Percentiles rank a stretch among this genome's conserved stretches.
These are phyloP conservation scores for Cryptophagus acutangulus DNA, from an alignment of 2,888 invertebrate species.

Conservation along the genomic window DNA sequence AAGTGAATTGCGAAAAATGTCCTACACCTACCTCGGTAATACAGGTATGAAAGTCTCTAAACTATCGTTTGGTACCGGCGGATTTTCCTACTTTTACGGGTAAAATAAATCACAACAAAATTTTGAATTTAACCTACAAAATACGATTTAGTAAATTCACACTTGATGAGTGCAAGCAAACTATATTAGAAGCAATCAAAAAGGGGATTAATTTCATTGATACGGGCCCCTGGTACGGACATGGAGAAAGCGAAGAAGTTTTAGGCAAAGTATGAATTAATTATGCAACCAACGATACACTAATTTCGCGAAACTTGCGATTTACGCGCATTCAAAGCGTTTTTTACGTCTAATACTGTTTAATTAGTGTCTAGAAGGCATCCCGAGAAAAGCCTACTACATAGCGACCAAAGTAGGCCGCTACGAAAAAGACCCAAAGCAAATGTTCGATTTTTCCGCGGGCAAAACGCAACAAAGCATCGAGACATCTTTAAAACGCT, in stretches of 20 bases:
- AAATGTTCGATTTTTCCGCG: slow-evolving; percentile 83
- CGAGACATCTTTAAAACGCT: slow-evolving; percentile 64
- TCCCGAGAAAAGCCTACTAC: slow-evolving; percentile 80
- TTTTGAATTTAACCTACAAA: slow-evolving; percentile 3
- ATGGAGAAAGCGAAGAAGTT: slow-evolving; percentile 75
- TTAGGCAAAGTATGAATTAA: slow-evolving; percentile 67
- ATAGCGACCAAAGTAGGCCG: slow-evolving; percentile 91
- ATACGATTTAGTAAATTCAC: slow-evolving; percentile 54
- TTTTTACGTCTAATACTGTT: slow-evolving; percentile 17
- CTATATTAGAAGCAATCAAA: slow-evolving; percentile 67
- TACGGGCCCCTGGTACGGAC: slow-evolving; percentile 90
- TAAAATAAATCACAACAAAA: slow-evolving; percentile 41
- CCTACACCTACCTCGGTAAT: slow-evolving; percentile 66
- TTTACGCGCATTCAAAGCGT: slow-evolving; percentile 6
- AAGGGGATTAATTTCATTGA: slow-evolving; percentile 88
- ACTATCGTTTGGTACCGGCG: slow-evolving; percentile 70
- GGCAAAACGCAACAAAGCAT: slow-evolving; percentile 72
- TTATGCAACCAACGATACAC: too few species aligned
- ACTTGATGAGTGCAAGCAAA: slow-evolving; percentile 61
- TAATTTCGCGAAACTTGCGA: neutral
- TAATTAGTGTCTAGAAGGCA: slow-evolving; percentile 64
- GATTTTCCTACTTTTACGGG: slow-evolving; percentile 71
- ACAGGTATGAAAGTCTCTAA: slow-evolving; percentile 70
- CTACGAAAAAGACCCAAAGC: slow-evolving; percentile 63
- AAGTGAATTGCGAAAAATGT: slow-evolving; percentile 60